Evolutionary conservation across 2,888 invertebrate species (phyloP), one percentile per base, ranked within the genome.

Genomic region (Halictus quadricinctus): DNA sequence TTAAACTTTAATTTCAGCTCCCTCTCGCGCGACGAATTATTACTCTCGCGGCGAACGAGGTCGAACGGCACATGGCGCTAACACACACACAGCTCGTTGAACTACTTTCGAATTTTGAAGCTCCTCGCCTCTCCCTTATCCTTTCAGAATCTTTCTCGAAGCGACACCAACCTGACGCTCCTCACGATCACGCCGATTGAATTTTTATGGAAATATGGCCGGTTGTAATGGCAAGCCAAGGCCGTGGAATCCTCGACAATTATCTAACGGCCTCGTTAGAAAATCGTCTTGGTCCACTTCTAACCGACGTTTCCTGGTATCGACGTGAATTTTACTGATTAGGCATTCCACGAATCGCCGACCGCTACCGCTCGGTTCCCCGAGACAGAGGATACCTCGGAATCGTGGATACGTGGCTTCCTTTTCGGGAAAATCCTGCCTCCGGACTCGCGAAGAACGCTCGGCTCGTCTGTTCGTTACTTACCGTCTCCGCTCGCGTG

Each of bases 51-150:
- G 72, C 70, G 36, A 90, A 90, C 86, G 87, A 86, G 90, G 88
- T 88, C 89, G 87, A 85, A 88, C 83, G 86, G 85, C 89, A 88
- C 89, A 88, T 89, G 87, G 88, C 83, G 86, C 83, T 86, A 84
- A 88, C 80, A 84, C 81, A 70, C 80, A 70, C 70, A 10, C 70
- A 79, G 76, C 90, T 88, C 84, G 81, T 88, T 87, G 83, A 85
- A 81, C 87, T 85, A 89, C 89, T 90, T 90, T 90, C 89, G 73
- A 85, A 90, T 87, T 87, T 89, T 84, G 60, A 80, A 76, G 79
- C 84, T 79, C 70, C 48, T 29, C 76, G 76, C 21, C 21, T 5
- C 36, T 41, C 21, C 41, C 36, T 18, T 7, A 4, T 21, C 21
- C 6, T 21, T 0, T 60, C 64, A 46, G 76, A 80, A 86, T 79